phyloP scores from a whole-genome alignment of 2,797 vertebrate genomes.

The Menidia menidia region DNA sequence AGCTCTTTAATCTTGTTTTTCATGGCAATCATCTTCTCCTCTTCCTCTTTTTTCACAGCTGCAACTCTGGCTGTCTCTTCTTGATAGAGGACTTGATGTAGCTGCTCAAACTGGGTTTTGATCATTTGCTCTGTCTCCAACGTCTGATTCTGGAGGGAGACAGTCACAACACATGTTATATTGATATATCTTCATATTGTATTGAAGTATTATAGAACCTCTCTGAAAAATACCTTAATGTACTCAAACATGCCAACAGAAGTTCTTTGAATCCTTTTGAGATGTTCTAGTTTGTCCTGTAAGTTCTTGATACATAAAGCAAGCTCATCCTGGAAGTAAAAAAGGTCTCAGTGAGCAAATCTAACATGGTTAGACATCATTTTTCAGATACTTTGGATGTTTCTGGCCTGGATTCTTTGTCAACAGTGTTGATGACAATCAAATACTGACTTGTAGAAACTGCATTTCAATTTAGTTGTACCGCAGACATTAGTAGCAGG shows the following conservation, averaged over 20 bases:
- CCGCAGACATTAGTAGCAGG: not conserved
- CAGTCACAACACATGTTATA: not conserved
- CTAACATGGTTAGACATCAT: not conserved
- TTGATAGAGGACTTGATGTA: slow-evolving; percentile 70
- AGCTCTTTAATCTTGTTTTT: slow-evolving; percentile 66
- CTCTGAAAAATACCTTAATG: slow-evolving; percentile 70
- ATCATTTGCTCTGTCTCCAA: slow-evolving; percentile 64
- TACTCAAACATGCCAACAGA: slow-evolving; percentile 57
- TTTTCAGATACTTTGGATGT: not conserved
- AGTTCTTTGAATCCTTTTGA: slow-evolving; percentile 51
- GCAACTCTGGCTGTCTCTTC: slow-evolving; percentile 72
- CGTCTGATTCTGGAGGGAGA: slow-evolving; percentile 62
- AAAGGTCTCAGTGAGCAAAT: not conserved
- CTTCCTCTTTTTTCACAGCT: slow-evolving; percentile 75
- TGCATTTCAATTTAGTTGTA: slow-evolving; percentile 68
- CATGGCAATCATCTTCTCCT: slow-evolving; percentile 58
- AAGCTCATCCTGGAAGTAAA: slow-evolving; percentile 73
- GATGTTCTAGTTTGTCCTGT: slow-evolving; percentile 63
- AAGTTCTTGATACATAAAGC: slow-evolving; percentile 62
- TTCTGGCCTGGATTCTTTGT: not conserved
- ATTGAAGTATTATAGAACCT: not conserved
- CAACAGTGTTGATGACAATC: slow-evolving; percentile 3
- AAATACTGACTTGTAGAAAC: slow-evolving; percentile 64
- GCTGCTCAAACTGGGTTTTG: slow-evolving; percentile 76
- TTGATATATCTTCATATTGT: not conserved